Base-by-base conservation (phyloP, 2,888 invertebrate genomes). In the Acleris emargana region DNA sequence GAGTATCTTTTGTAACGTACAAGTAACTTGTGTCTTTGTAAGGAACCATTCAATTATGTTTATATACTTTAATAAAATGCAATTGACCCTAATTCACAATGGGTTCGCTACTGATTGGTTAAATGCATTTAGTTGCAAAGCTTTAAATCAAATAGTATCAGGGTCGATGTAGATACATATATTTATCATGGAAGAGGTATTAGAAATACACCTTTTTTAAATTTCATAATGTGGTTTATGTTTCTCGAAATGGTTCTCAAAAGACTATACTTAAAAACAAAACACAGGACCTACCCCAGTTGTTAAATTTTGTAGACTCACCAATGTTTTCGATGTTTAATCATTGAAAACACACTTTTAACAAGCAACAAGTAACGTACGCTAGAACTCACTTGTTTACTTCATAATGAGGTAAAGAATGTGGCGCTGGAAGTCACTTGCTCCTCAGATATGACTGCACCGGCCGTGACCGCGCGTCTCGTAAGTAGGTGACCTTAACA, bases 401-500 rank as follows among this genome's bases (percentile, higher is more conserved):
- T 49, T 49, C 11, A 11, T 9, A 20, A 18, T 49, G 49, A 20
- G 11, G 49, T n/a, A 45, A 45, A n/a, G 45, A n/a, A 45, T 45
- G 45, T 45, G 7, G 16, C 17, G 5, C 17, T 45, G 42, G 25
- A 45, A 60, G 59, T 59, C 53, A 54, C 47, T 59, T 58, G 38
- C 32, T 64, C 77, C 70, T 70, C 82, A 82, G 82, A 81, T 83
- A 77, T 84, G 87, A 86, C 66, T 86, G 73, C 71, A 71, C 75
- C 74, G 88, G 75, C 91, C 91, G 76, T 91, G 91, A 91, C 91
- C 91, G 80, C 76, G 78, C 76, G 77, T 79, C 80, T 79, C 76
- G 86, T 84, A 90, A 87, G 88, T 88, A 89, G 89, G 89, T 90
- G 89, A 90, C 91, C 91, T 91, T 84, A 81, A 71, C 71, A 72